phyloP scores from a whole-genome alignment of 2,888 invertebrate genomes.

The Yponomeuta evonymella region DNA sequence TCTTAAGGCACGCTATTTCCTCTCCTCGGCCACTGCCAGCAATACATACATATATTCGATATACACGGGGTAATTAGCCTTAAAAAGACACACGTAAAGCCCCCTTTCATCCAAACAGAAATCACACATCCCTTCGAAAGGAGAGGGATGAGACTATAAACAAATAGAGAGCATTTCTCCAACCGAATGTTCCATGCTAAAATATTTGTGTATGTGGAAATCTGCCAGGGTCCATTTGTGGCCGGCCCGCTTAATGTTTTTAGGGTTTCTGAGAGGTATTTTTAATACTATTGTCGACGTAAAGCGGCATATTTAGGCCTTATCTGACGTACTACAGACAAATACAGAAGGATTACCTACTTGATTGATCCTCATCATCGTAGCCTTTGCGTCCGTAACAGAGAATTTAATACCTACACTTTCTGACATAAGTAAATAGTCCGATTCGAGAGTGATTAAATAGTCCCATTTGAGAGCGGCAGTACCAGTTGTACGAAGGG shows the following conservation, averaged over 20 bases:
- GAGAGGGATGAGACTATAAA: not conserved
- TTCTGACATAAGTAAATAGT: too few relatives aligned
- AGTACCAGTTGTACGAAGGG: too few relatives aligned
- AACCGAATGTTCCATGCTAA: not conserved
- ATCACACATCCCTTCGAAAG: not conserved
- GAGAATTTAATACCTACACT: too few relatives aligned
- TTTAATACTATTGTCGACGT: not conserved
- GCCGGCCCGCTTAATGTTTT: not conserved
- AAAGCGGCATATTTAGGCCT: not conserved
- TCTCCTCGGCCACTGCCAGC: too few relatives aligned
- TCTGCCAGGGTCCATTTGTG: not conserved
- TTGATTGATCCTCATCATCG: too few relatives aligned
- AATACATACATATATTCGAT: too few relatives aligned
- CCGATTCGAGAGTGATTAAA: too few relatives aligned
- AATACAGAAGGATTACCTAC: not conserved
- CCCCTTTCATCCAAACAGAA: not conserved
- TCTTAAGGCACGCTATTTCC: too few relatives aligned
- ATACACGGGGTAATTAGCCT: too few relatives aligned
- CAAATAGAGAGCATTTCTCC: not conserved
- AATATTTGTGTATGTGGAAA: not conserved
- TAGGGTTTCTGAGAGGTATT: not conserved
- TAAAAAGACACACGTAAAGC: too few relatives aligned
- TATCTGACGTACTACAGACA: not conserved
- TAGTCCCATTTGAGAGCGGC: too few relatives aligned
- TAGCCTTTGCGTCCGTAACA: too few relatives aligned